Percentiles rank a stretch among this genome's conserved stretches.
phyloP scores from a whole-genome alignment of 2,113 vertebrate genomes.

The Dinomys branickii region DNA sequence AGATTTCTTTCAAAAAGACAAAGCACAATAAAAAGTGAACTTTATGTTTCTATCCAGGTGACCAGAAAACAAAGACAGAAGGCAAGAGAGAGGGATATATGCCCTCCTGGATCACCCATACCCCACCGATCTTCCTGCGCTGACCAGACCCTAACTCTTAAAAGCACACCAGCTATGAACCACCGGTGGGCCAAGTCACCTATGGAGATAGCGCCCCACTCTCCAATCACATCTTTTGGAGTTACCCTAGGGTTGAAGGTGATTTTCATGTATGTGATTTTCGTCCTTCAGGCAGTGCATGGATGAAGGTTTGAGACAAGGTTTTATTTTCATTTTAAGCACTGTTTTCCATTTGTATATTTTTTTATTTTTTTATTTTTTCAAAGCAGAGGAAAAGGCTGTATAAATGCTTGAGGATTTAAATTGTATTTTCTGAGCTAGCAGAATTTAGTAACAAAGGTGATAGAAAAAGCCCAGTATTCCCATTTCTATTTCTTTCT shows the following conservation, averaged over 20 bases:
- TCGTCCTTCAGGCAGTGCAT: background rate
- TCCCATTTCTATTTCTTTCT: background rate
- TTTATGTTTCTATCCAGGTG: background rate
- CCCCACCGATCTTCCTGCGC: background rate
- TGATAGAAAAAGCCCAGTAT: background rate
- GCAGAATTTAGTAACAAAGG: background rate
- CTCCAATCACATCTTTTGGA: background rate
- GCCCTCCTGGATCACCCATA: background rate
- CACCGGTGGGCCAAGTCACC: background rate
- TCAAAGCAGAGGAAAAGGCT: fast-evolving
- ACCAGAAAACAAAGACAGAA: background rate
- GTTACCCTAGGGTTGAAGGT: fast-evolving
- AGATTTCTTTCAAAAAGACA: background rate
- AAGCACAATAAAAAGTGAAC: background rate
- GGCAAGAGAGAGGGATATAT: background rate
- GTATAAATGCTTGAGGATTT: background rate
- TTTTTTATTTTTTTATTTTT: background rate
- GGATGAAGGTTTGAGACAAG: background rate
- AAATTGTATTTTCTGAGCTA: background rate
- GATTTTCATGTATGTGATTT: background rate
- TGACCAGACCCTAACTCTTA: background rate
- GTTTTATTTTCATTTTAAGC: constrained; percentile 1
- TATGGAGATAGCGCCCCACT: background rate
- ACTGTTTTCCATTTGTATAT: background rate
- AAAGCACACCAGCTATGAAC: background rate